Conservation (phyloP, 2,888 invertebrate genomes). For the Ophonus ardosiacus region DNA sequence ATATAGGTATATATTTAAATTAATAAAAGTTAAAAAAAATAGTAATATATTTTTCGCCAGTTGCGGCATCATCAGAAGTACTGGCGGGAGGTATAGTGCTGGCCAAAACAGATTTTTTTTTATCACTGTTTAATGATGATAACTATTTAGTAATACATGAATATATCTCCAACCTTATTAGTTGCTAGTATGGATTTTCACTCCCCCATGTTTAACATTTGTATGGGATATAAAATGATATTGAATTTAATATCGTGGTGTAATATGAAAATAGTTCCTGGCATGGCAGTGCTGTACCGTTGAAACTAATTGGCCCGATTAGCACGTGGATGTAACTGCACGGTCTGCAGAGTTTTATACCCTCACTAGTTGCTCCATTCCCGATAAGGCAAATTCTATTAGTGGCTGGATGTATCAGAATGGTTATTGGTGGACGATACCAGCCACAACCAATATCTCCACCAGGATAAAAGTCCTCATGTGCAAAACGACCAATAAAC, state of each 20-base stretch:
- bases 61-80: no score
- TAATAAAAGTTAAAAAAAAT: no score
- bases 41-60: no score
- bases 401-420: slow-evolving; percentile 55
- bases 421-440: slow-evolving; percentile 44
- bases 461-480: not conserved
- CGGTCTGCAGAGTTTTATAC: slow-evolving; percentile 37
- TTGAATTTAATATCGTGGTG: not conserved
- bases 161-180: no score
- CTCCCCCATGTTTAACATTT: no score
- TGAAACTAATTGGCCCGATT: slow-evolving; percentile 34
- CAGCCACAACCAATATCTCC: slow-evolving; percentile 37
- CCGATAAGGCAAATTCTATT: slow-evolving; percentile 60
- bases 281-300: not conserved
- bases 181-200: no score
- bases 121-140: no score
- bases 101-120: no score
- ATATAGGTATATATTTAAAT: no score
- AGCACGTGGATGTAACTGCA: slow-evolving; percentile 13
- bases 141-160: no score
- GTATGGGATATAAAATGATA: not conserved
- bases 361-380: slow-evolving; percentile 49
- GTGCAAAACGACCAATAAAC: not conserved
- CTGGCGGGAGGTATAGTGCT: no score
- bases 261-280: slow-evolving; percentile 18